Evolutionary conservation across 37 sponge, comb jelly and placozoan genomes (phyloP).

Genomic region (Hormiphora californensis): DNA sequence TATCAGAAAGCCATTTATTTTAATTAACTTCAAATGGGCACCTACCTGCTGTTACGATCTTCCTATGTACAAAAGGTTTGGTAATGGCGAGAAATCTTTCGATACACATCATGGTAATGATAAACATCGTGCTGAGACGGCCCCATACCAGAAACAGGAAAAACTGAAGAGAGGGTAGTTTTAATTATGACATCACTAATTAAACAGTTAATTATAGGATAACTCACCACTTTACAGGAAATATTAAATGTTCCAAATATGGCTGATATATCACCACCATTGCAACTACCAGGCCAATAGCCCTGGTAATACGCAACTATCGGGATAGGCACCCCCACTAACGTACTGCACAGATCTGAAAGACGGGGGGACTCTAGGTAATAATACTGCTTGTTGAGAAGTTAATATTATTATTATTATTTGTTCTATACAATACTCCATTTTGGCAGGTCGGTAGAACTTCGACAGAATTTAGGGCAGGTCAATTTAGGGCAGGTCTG

Average conservation of each 20-base stretch:
- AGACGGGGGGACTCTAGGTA: not conserved
- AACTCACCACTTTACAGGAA: slow-evolving; percentile 31
- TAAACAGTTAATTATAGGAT: not conserved
- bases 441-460: too few relatives aligned
- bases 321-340: slow-evolving; percentile 16
- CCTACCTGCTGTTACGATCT: slow-evolving; percentile 5
- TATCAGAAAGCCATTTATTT: too few relatives aligned
- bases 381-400: too few relatives aligned
- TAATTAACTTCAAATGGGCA: too few relatives aligned
- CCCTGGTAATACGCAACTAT: slow-evolving; percentile 13
- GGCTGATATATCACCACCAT: not conserved
- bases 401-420: too few relatives aligned
- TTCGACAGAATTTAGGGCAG: too few relatives aligned
- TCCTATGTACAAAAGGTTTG: slow-evolving; percentile 23
- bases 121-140: slow-evolving; percentile 17
- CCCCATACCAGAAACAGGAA: slow-evolving; percentile 22
- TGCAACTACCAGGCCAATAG: slow-evolving; percentile 5
- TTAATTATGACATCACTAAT: not conserved
- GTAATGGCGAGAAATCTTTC: slow-evolving; percentile 12
- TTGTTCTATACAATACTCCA: too few relatives aligned
- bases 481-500: too few relatives aligned
- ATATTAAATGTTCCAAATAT: slow-evolving; percentile 24
- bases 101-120: slow-evolving; percentile 22
- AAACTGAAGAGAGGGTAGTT: not conserved
- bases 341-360: slow-evolving; percentile 18